A percentile compares a stretch with the other conserved stretches of the same genome.
Evolutionary conservation across 2,797 vertebrate genomes (phyloP).

Genomic region (Spatula versicolor): DNA sequence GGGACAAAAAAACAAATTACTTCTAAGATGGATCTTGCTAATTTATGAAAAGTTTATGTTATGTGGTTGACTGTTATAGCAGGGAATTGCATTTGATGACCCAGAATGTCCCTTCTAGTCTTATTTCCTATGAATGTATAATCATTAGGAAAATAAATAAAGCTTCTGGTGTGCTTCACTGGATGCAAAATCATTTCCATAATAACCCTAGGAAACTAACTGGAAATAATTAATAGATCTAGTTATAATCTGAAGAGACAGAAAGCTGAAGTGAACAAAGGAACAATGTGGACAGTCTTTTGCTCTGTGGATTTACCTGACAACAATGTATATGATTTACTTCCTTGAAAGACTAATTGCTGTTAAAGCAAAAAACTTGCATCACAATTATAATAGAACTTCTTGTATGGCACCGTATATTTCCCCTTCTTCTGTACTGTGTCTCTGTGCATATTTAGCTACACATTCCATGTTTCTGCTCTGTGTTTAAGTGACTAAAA

Average conservation of each 20-base stretch:
- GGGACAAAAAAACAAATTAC: background rate
- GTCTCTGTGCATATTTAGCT: background rate
- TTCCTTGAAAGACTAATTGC: background rate
- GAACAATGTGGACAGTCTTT: background rate
- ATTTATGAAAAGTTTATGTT: background rate
- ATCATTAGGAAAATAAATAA: constrained; percentile 35
- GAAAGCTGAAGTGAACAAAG: background rate
- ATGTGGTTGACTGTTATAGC: background rate
- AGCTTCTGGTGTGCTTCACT: constrained; percentile 17
- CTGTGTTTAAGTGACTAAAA: background rate
- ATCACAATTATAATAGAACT: background rate
- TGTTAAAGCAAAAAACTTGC: background rate
- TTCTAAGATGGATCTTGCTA: background rate
- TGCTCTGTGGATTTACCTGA: background rate
- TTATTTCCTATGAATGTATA: background rate
- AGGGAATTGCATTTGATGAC: background rate
- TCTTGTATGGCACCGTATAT: accelerated
- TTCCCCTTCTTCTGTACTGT: background rate
- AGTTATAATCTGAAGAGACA: background rate
- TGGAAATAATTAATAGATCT: constrained; percentile 28
- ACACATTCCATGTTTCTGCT: background rate
- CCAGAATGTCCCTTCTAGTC: constrained; percentile 9
- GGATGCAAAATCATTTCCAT: background rate
- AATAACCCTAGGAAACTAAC: background rate
- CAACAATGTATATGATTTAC: background rate